phyloP scores from a whole-genome alignment of 2,888 invertebrate species.

The Caenorhabditis sp. region DNA sequence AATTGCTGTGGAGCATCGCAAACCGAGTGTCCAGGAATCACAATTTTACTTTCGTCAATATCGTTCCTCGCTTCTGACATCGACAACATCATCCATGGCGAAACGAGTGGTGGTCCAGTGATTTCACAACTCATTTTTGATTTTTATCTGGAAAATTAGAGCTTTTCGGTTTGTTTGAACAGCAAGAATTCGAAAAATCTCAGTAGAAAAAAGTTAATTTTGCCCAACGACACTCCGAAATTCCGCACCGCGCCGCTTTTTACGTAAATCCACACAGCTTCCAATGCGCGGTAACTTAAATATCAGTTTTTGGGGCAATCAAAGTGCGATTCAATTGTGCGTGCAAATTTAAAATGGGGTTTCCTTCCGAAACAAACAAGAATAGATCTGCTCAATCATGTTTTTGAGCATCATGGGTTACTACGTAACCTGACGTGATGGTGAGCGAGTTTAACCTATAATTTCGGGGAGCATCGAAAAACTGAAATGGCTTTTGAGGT shows the following conservation, averaged over 20 bases:
- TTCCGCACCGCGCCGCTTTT: constrained; percentile 24
- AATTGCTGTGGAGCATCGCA: constrained; percentile 69
- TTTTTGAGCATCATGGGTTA: constrained; percentile 4
- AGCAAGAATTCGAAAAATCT: constrained; percentile 4
- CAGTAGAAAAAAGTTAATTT: not conserved
- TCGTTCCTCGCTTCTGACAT: constrained; percentile 58
- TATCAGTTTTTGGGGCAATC: not conserved
- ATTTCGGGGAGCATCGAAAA: not conserved
- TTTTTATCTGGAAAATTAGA: constrained; percentile 6
- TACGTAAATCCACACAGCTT: constrained; percentile 40
- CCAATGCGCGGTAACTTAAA: constrained; percentile 25
- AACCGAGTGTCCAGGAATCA: constrained; percentile 70
- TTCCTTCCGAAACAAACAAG: constrained; percentile 14
- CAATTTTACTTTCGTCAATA: constrained; percentile 64
- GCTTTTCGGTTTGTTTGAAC: not conserved
- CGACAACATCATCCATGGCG: constrained; percentile 66
- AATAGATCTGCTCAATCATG: not conserved
- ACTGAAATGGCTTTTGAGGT: not conserved
- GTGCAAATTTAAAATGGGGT: constrained; percentile 40
- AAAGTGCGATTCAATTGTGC: constrained; percentile 46
- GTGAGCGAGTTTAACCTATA: constrained; percentile 5
- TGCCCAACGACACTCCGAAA: constrained; percentile 43
- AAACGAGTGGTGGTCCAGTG: constrained; percentile 59
- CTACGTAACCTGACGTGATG: not conserved
- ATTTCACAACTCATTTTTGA: constrained; percentile 52